Base-by-base conservation (phyloP, 2,797 vertebrate genomes). In the Dromococcyx pavoninus region DNA sequence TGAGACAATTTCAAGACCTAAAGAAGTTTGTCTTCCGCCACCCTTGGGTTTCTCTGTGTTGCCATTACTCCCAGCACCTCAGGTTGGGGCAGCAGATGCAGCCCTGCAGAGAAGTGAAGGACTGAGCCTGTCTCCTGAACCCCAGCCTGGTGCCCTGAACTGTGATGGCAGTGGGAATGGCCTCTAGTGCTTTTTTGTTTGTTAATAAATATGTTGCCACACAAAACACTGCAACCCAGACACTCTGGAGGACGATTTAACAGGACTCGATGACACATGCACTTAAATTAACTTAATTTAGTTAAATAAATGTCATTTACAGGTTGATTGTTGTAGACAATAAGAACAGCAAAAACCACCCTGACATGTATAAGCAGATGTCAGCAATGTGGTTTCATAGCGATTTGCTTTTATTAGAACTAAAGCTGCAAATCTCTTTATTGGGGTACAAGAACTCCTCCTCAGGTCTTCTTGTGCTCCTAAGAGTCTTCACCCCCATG, bases 371-470 rank as follows among this genome's bases (percentile, higher is more conserved):
- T 5, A 15, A 80, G 28, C 23, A 70, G 70, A 43, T 73, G n/a
- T 73, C 75, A 93, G 43, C 53, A 67, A 46, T 2, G 5, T 16
- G 53, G 51, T 93, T 91, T 92, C 72, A 83, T 53, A 89, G 70
- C 64, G 92, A 54, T 32, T 83, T 88, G 61, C 6, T 89, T 96
- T 96, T 96, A 96, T 94, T 96, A 58, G 65, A 74, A 66, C 17
- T 80, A 44, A 87, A 94, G 67, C 64, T 88, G 69, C 48, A 95
- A 77, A 92, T 83, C 24, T 82, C 13, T 84, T 78, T 82, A 28
- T 18, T 2, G 0, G 50, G 46, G 21, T 65, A 86, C 79, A 86
- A 93, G 82, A 93, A 43, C 54, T 86, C 32, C 15, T 93, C n/a
- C 53, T 79, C 69, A 64, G 53, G 48, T 70, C 41, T 85, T 76